phyloP scores from a whole-genome alignment of 2,888 invertebrate species.

The Hoplodrina blanda region DNA sequence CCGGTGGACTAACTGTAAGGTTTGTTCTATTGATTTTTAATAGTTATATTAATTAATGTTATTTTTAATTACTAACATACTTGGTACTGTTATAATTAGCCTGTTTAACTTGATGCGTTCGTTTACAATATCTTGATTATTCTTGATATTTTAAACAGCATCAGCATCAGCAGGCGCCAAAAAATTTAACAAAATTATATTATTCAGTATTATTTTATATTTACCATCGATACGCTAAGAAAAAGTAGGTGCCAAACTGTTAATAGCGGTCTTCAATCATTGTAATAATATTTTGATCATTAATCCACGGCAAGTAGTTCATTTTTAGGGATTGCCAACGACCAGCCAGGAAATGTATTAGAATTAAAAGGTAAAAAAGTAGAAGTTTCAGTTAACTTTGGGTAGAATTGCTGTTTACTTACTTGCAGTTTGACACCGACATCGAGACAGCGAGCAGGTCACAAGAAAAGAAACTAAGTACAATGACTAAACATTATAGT shows the following conservation, averaged over 20 bases:
- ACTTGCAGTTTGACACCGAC: background rate
- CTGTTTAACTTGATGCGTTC: background rate
- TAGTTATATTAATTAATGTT: constrained; percentile 12
- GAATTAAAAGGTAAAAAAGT: background rate
- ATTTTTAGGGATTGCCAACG: background rate
- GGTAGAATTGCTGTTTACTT: no score
- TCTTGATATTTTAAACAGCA: no score
- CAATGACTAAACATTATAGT: background rate
- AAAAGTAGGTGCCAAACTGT: background rate
- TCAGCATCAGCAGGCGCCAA: background rate
- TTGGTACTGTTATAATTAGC: constrained; percentile 5
- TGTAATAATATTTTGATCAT: background rate
- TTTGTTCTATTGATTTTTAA: constrained; percentile 68
- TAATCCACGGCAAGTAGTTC: background rate
- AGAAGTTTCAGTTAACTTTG: background rate
- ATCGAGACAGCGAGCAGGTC: background rate
- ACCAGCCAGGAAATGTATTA: background rate
- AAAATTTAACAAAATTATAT: no score
- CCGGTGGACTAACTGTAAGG: constrained; percentile 83
- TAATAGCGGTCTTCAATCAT: background rate
- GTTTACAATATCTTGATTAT: no score
- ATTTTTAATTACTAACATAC: constrained; percentile 4
- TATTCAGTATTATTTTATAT: no score
- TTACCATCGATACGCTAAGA: no score
- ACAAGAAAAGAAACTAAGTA: constrained; percentile 7